phyloP scores from a whole-genome alignment of 2,888 invertebrate genomes.

The Heliconius sara region DNA sequence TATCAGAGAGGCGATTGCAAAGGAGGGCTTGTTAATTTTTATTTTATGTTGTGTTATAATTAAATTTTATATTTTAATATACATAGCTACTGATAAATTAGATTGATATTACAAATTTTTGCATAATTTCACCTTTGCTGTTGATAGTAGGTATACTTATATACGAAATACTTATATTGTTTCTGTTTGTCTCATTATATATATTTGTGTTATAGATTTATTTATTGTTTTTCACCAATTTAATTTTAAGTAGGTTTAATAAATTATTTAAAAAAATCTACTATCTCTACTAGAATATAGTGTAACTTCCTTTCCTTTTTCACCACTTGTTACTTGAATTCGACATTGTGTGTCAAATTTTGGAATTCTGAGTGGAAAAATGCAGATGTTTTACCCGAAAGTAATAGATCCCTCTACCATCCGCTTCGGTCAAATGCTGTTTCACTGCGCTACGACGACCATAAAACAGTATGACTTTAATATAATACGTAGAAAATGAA shows the following conservation, averaged over 20 bases:
- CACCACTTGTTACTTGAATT: not conserved
- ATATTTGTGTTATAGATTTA: not conserved
- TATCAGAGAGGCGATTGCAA: not conserved
- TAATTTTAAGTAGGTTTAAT: too few relatives aligned
- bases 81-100: not conserved
- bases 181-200: not conserved
- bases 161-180: too few relatives aligned
- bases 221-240: not conserved
- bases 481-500: slow-evolving; percentile 26
- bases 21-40: not conserved
- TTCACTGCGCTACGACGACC: not conserved
- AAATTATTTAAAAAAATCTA: too few relatives aligned
- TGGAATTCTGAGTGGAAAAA: not conserved
- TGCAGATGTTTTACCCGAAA: not conserved
- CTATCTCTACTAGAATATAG: too few relatives aligned
- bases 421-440: not conserved
- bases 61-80: not conserved
- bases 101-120: too few relatives aligned
- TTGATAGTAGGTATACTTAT: not conserved
- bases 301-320: not conserved
- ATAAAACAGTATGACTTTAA: not conserved
- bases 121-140: not conserved
- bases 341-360: not conserved
- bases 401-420: not conserved
- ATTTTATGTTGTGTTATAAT: not conserved